phyloP scores from a whole-genome alignment of 2,888 invertebrate genomes.

The Macrophya annulata region DNA sequence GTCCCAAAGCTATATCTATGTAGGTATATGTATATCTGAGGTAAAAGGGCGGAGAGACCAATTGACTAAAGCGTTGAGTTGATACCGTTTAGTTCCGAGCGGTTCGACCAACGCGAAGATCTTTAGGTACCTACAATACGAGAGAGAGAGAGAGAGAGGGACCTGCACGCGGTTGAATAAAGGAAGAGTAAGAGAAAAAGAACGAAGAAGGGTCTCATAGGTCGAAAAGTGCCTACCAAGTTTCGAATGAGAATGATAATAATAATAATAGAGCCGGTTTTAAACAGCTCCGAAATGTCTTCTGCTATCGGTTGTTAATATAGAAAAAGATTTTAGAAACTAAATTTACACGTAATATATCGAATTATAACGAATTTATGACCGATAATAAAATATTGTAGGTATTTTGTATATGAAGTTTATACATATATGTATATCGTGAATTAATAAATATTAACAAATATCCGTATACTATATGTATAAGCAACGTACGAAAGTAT shows the following conservation, averaged over 20 bases:
- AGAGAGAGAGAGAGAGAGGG: too few species aligned
- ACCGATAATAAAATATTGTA: background rate
- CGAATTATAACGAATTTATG: background rate
- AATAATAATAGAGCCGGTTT: background rate
- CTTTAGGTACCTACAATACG: background rate
- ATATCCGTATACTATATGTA: too few species aligned
- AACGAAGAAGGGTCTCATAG: background rate
- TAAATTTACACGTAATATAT: background rate
- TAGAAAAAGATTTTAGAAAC: background rate
- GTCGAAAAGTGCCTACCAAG: background rate
- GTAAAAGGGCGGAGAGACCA: constrained; percentile 12
- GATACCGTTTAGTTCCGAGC: constrained; percentile 1
- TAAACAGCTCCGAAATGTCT: background rate
- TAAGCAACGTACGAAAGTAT: too few species aligned
- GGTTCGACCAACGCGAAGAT: constrained; percentile 29
- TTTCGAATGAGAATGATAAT: background rate
- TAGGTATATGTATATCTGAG: background rate
- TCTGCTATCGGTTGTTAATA: background rate
- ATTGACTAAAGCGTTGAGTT: background rate
- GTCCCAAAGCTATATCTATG: background rate
- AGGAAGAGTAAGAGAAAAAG: background rate
- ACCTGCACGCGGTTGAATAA: background rate
- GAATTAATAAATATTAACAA: background rate
- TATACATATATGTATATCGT: too few species aligned
- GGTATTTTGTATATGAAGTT: background rate